Evolutionary conservation across 1,140 invertebrate genomes (phyloP), one percentile per base, ranked within the genome.

Genomic region (Pseudoatta argentina): DNA sequence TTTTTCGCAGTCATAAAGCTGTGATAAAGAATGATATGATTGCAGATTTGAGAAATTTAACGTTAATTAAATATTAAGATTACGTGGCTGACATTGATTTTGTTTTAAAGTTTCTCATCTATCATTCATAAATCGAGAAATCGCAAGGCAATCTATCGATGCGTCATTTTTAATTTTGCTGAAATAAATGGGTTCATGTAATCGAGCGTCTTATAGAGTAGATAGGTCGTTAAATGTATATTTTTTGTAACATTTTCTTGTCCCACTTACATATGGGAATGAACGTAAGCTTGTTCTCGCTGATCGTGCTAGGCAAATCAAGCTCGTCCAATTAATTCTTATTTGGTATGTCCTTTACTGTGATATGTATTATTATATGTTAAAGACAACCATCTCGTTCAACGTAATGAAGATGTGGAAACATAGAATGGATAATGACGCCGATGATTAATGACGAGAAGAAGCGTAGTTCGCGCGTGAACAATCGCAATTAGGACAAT

Each of bases 281-380:
- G 12, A 66, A 78, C 44, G 44, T n/a, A 27, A 69, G 30, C 61
- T 39, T 24, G n/a, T 79, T 61, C 63, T 34, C 48, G 48, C 51
- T 69, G 51, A 81, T 81, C 24, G 30, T 48, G 48, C 48, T 71
- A 81, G 57, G 64, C 53, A 81, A 81, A 81, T 81, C 27, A 14
- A 57, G 61, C 30, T 81, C 64, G 64, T 81, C 34, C 51, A 71
- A 81, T 71, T 81, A 81, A 51, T 39, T 71, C 78, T 81, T 66
- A 71, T 81, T 81, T 64, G 75, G 53, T 48, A 57, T 30, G 69
- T 63, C 24, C 27, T 75, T 83, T 73, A 34, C n/a, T 4, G 51
- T 59, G 24, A 73, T 34, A 61, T 51, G 44, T 24, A 34, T 83
- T 83, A 75, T 83, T 61, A 48, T 51, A 55, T 24, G 39, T 48